A percentile compares a stretch with the other conserved stretches of the same genome.
phyloP scores from a whole-genome alignment of 2,797 vertebrate genomes.

The Acanthurus leucopareius region DNA sequence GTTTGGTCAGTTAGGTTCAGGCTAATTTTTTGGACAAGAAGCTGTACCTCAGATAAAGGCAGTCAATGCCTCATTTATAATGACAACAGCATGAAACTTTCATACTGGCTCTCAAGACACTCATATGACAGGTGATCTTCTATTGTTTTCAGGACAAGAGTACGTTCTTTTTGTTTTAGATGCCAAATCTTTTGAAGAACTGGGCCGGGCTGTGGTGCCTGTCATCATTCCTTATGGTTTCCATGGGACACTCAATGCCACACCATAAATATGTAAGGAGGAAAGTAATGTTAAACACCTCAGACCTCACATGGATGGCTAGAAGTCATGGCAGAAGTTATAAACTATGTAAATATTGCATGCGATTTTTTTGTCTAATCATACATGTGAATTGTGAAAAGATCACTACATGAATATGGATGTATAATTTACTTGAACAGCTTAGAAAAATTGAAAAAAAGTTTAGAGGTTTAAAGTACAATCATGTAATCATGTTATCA shows the following conservation, averaged over 20 bases:
- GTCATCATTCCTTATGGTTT: slow-evolving; percentile 94
- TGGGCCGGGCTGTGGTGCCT: slow-evolving; percentile 90
- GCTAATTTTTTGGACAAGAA: background rate
- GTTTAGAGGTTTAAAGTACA: background rate
- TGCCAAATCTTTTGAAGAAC: slow-evolving; percentile 90
- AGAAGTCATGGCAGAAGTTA: background rate
- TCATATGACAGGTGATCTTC: background rate
- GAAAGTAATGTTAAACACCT: background rate
- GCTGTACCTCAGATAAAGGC: background rate
- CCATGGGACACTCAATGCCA: slow-evolving; percentile 88
- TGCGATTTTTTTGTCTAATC: slow-evolving; percentile 2
- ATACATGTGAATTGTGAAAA: background rate
- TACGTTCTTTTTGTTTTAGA: slow-evolving; percentile 93
- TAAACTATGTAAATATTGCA: slow-evolving; percentile 20
- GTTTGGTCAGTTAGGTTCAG: slow-evolving; percentile 80
- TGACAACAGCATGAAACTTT: background rate
- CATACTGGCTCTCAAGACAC: background rate
- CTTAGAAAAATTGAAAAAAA: too few species aligned
- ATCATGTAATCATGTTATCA: too few species aligned
- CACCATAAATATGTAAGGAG: slow-evolving; percentile 15
- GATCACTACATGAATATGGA: background rate
- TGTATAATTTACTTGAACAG: background rate
- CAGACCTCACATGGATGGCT: background rate
- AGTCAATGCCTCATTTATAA: background rate
- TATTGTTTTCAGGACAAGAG: slow-evolving; percentile 84